These are phyloP conservation scores for Copidosoma aretas DNA, from an alignment of 2,888 invertebrate genomes.

Conservation along the genomic window DNA sequence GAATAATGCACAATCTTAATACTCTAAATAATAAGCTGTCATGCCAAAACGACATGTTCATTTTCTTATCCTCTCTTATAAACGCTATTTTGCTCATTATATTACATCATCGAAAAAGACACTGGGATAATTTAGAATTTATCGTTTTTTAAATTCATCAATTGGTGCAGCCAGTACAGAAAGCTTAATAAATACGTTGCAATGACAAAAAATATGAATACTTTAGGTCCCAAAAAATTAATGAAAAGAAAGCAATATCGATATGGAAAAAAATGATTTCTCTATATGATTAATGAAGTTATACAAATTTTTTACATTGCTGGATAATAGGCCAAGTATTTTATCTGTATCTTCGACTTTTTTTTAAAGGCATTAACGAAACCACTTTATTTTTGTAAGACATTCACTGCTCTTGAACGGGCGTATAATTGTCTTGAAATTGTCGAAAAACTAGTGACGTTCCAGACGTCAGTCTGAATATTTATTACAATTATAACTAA, in stretches of 20 bases:
- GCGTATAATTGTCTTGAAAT: slow-evolving; percentile 37
- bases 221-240: too few species aligned
- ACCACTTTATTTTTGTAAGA: slow-evolving; percentile 42
- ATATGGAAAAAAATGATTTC: slow-evolving; percentile 31
- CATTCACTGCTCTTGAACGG: slow-evolving; percentile 42
- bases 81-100: slow-evolving; percentile 11
- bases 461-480: slow-evolving; percentile 40
- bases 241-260: background rate
- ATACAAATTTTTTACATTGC: slow-evolving; percentile 23
- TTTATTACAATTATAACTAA: slow-evolving; percentile 37
- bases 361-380: slow-evolving; percentile 41
- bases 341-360: slow-evolving; percentile 28
- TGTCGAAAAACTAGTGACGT: slow-evolving; percentile 41
- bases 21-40: slow-evolving; percentile 44
- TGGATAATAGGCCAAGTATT: slow-evolving; percentile 36
- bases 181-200: too few species aligned
- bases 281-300: slow-evolving; percentile 29
- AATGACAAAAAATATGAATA: too few species aligned
- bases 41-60: slow-evolving; percentile 24
- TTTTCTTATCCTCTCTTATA: slow-evolving; percentile 17
- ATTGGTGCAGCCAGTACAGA: slow-evolving; percentile 13
- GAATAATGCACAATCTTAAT: slow-evolving; percentile 46
- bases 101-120: slow-evolving; percentile 20
- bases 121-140: slow-evolving; percentile 30
- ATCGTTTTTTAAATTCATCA: background rate